A percentile compares a stretch with the other conserved stretches of the same genome.
Evolutionary conservation across 2,113 vertebrate genomes (phyloP).

Genomic region (Epinephelus lanceolatus): DNA sequence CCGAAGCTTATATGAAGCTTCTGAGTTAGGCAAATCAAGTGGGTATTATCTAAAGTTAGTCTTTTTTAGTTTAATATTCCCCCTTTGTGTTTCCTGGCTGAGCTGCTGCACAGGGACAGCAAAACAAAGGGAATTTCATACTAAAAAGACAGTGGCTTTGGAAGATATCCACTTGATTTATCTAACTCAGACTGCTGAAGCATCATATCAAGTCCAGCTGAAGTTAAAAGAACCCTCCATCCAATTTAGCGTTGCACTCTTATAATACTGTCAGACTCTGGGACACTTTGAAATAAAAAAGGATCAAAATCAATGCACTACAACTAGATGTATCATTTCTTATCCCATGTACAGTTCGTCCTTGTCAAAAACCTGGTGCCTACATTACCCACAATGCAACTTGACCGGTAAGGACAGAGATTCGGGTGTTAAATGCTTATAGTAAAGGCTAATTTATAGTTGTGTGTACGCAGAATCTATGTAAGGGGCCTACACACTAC

Average conservation of each 20-base stretch:
- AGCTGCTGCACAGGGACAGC: conserved; percentile 7
- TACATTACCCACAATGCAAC: neutral
- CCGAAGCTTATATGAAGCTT: conserved; percentile 9
- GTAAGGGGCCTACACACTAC: no score
- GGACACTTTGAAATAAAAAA: neutral
- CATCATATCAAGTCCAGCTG: neutral
- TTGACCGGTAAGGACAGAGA: neutral
- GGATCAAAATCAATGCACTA: neutral
- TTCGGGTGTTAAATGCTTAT: no score
- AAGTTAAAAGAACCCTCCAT: neutral
- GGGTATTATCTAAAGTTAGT: conserved; percentile 1
- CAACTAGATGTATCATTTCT: rapidly evolving
- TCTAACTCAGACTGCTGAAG: neutral
- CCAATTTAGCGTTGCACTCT: neutral
- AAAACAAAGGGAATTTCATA: conserved; percentile 12
- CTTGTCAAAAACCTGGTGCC: neutral
- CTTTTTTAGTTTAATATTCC: conserved; percentile 22
- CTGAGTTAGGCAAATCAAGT: conserved; percentile 11
- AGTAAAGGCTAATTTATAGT: neutral
- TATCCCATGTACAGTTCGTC: neutral
- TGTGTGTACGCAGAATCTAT: no score
- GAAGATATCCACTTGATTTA: neutral
- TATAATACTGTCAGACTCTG: neutral
- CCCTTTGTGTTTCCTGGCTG: conserved; percentile 2
- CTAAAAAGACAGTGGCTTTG: conserved; percentile 4